Base-by-base conservation (phyloP, 2,888 invertebrate species). In the Belgica antarctica region DNA sequence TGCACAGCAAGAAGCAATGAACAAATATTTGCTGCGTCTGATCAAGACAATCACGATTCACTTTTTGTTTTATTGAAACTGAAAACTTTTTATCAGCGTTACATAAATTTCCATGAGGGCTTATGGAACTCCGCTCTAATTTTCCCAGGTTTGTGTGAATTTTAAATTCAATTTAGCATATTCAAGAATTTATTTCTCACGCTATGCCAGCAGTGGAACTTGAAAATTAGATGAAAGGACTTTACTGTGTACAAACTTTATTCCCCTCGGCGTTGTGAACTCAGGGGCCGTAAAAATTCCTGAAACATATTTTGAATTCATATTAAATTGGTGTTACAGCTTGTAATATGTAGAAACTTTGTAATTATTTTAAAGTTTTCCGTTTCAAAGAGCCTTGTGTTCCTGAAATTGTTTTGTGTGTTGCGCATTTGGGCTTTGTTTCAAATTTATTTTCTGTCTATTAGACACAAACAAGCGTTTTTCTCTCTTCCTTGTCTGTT, bases 271-370 rank as follows among this genome's bases (percentile, higher is more conserved):
- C 12, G n/a, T 34, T 41, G 52, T 52, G 52, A 12, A 52, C 12
- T 22, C 52, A 52, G 52, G 52, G 22, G 5, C 52, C 52, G 52
- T 52, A 22, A 52, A 41, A 52, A 52, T 52, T 52, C 52, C 52
- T 52, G 52, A 17, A 19, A 17, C 52, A 52, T 15, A 27, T 59
- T 59, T 46, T 59, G 15, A 59, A 59, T 59, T 59, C 59, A 59
- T 27, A 27, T 59, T 59, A 59, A 59, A 59, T 59, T 59, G 27
- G 59, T 19, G 22, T 12, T n/a, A 8, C 52, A 15, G 46, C 4
- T 15, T 7, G 7, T 17, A 15, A 57, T 57, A 24, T 57, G 7
- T 57, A 19, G 59, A 27, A 59, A 59, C 59, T 59, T 59, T 27
- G n/a, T 59, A 59, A 59, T 59, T 59, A 59, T 1, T n/a, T n/a